Conservation (phyloP, 2,797 vertebrate species). For the Sus cebifrons region DNA sequence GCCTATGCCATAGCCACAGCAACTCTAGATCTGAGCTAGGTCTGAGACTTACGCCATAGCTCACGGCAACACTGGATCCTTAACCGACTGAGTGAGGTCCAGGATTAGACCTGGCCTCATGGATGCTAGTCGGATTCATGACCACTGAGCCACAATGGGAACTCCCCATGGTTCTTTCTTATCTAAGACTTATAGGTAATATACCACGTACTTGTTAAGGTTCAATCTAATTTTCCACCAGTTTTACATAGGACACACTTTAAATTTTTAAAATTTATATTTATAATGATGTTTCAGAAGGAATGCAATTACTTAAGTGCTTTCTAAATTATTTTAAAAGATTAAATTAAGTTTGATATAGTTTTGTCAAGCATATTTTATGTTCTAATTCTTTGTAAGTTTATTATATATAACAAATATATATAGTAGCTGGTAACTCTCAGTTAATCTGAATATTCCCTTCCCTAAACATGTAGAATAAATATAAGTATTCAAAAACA, state of each 20-base stretch:
- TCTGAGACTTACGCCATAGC: no score
- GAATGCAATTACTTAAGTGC: neutral
- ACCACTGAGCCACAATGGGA: no score
- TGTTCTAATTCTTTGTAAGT: neutral
- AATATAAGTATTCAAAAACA: neutral
- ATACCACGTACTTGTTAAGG: neutral
- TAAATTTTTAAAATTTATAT: slow-evolving; percentile 1
- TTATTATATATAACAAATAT: neutral
- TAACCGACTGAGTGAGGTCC: no score
- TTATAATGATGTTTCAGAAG: neutral
- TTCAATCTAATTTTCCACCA: neutral
- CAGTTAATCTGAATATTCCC: neutral
- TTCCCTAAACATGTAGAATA: neutral
- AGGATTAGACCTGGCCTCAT: no score
- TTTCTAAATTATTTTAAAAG: slow-evolving; percentile 33
- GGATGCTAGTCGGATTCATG: no score
- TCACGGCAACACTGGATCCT: no score
- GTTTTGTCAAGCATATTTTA: neutral
- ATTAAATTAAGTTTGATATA: neutral
- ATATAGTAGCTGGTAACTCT: neutral
- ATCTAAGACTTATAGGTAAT: neutral
- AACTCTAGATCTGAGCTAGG: no score
- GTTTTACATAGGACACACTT: neutral
- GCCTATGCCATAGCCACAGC: no score
- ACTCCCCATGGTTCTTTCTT: neutral